Evolutionary conservation across 2,113 vertebrate species (phyloP).

Genomic region (Syngnathoides biaculeatus): DNA sequence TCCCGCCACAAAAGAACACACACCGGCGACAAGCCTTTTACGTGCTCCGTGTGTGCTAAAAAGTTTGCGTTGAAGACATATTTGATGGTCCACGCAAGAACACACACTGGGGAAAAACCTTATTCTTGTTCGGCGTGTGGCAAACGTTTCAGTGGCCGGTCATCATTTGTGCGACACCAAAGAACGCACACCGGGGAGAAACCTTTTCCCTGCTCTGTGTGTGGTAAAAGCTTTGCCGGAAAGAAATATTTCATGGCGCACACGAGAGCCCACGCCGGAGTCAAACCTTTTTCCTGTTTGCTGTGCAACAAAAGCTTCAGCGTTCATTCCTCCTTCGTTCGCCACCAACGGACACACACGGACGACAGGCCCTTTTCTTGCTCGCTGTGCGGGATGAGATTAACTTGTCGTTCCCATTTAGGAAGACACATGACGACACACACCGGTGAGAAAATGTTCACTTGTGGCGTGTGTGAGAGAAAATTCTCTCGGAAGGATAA

Average conservation of each 20-base stretch:
- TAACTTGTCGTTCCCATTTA: neutral
- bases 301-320: neutral
- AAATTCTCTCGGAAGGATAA: neutral
- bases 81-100: neutral
- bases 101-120: neutral
- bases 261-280: neutral
- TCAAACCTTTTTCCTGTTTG: neutral
- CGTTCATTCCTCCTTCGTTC: neutral
- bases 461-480: neutral
- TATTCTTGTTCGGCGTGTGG: neutral
- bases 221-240: neutral
- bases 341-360: neutral
- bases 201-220: neutral
- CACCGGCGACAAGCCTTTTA: neutral
- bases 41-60: neutral
- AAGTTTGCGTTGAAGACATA: neutral
- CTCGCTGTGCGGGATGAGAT: neutral
- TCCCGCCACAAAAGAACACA: neutral
- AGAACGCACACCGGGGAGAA: neutral
- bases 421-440: neutral
- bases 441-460: neutral
- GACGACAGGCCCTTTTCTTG: neutral
- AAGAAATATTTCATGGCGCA: neutral
- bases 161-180: neutral
- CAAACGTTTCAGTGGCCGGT: neutral